These are phyloP conservation scores for Heliangelus exortis DNA, from an alignment of 2,797 vertebrate species.

Conservation along the genomic window DNA sequence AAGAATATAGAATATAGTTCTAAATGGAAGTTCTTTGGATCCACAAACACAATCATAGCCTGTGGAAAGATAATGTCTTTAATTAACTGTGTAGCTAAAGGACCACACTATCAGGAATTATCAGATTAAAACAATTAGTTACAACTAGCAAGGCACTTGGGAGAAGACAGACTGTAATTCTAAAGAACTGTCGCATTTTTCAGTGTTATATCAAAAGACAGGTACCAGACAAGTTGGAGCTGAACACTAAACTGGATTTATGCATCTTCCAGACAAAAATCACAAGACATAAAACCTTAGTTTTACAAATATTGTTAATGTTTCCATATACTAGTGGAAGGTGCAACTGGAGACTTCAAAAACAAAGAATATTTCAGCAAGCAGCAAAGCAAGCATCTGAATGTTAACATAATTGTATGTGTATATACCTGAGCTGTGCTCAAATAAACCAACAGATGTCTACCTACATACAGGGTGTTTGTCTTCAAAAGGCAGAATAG, in stretches of 20 bases:
- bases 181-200: neutral
- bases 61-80: conserved; percentile 59
- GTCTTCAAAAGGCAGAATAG: conserved; percentile 9
- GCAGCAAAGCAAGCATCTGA: neutral
- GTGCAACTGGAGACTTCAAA: neutral
- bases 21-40: conserved; percentile 89
- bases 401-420: neutral
- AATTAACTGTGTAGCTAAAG: neutral
- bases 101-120: neutral
- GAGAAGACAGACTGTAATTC: neutral
- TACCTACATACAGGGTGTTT: neutral
- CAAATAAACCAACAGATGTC: conserved; percentile 7
- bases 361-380: neutral
- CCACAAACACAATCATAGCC: conserved; percentile 93
- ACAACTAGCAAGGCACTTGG: neutral
- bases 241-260: neutral
- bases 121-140: neutral
- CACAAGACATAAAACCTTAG: neutral
- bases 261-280: neutral
- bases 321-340: neutral
- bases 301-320: neutral
- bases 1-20: conserved; percentile 92
- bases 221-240: neutral
- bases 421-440: neutral
- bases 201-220: neutral